Base-by-base conservation (phyloP, 2,888 invertebrate species). In the Mimas tiliae region DNA sequence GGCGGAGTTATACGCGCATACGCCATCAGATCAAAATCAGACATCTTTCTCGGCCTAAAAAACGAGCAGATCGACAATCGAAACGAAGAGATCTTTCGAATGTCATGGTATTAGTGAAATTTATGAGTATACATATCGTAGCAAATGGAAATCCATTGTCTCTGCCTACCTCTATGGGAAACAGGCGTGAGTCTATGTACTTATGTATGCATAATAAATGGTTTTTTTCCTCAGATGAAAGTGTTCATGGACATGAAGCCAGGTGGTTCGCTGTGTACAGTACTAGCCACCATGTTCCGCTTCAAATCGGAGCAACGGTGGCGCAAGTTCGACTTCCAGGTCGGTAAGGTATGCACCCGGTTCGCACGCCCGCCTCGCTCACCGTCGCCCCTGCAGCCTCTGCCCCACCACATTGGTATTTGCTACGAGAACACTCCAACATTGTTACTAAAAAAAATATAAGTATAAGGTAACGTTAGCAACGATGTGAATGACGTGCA, bases 241-340 rank as follows among this genome's bases (percentile, higher is more conserved):
- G 98, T 96, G 88, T 99, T 99, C 90, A 94, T 98, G 94, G 99
- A 99, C 92, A 98, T 99, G 90, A 98, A 98, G 90, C 96, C 98
- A 21, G 97, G 98, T 73, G 99, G 99, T 62, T 96, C 98, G 42
- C 94, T 99, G 68, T 99, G 98, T 94, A 97, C 98, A 79, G 97
- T 99, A 85, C 95, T 99, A 75, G 96, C 97, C 77, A 97, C 98
- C 73, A 98, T 98, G 87, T 99, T 97, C 95, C 97, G 98, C 84
- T 99, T 98, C 94, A 98, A 98, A 92, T 97, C 96, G 89, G 99
- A 99, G 89, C 99, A 99, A 92, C 97, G 98, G 88, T 99, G 98
- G 96, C 96, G 98, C 84, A 96, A 98, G 90, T 98, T 99, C 90
- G 98, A 98, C 94, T 97, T 98, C 92, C 97, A 97, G 90, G 96